These are phyloP conservation scores for Illadopsis cleaveri DNA, from an alignment of 2,113 vertebrate genomes.

Conservation along the genomic window DNA sequence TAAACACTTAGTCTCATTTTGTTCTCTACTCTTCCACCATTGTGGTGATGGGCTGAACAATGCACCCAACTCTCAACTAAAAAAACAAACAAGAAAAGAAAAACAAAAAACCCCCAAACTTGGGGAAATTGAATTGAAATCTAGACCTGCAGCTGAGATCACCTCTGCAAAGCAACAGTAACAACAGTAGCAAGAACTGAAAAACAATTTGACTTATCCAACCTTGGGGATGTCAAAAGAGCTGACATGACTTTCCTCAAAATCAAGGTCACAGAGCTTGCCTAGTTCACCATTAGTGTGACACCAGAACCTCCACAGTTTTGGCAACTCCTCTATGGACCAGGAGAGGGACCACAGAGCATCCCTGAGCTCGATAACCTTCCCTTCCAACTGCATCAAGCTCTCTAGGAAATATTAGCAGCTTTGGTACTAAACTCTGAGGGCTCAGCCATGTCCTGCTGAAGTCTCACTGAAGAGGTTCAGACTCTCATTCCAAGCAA, in stretches of 20 bases:
- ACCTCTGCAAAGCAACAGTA: not conserved
- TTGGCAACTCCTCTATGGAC: not conserved
- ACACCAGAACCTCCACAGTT: not conserved
- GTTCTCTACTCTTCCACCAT: not conserved
- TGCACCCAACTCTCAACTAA: not conserved
- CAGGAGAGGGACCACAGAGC: not conserved
- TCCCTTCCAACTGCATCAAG: not conserved
- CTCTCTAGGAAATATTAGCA: not conserved
- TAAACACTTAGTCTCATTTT: not conserved
- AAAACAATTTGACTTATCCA: not conserved
- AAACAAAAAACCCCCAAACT: not conserved
- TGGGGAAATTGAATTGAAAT: not conserved
- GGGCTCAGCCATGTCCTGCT: not conserved
- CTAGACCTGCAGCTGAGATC: not conserved
- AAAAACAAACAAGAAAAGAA: not conserved
- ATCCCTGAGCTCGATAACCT: not conserved
- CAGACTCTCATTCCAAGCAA: not conserved
- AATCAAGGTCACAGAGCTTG: not conserved
- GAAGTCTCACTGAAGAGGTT: not conserved
- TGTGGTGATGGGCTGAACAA: not conserved
- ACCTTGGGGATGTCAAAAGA: not conserved
- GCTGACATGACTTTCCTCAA: not conserved
- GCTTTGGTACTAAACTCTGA: not conserved
- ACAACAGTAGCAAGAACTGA: not conserved
- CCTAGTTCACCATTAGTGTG: not conserved